Base-by-base conservation (phyloP, 2,797 vertebrate species). In the Balearica regulorum region DNA sequence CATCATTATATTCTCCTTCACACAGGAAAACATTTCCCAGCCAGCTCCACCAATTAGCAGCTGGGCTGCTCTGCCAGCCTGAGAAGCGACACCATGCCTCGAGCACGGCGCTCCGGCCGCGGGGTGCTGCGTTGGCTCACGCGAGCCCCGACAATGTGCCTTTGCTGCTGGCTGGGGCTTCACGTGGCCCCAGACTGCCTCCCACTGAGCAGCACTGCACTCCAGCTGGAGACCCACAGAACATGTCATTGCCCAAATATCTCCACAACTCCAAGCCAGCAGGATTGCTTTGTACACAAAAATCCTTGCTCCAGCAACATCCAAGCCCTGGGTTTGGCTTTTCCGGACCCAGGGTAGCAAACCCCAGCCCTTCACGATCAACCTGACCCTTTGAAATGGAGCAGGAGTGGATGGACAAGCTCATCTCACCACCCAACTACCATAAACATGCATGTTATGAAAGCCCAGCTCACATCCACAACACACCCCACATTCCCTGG, bases 381-480 rank as follows among this genome's bases (percentile, higher is more conserved):
- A 16, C 21, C 46, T 2, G 25, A 16, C 16, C 71, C 70, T 84
- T 14, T 20, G 69, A 33, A 85, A 49, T 0, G 18, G 39, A 19
- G 16, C 68, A 48, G 76, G 51, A 86, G 33, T 0, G 10, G n/a
- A 17, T 1, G 35, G 77, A 21, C 28, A 10, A 44, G 48, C 61
- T 49, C 48, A 9, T 2, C 24, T 11, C 10, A 0, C 24, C 54
- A 15, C 46, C n/a, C 75, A 9, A 0, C 16, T 19, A 11, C 69
- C 55, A 8, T 5, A 9, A n/a, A 22, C 4, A 0, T 13, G 51
- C 33, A 2, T 9, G 48, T 16, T 33, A 1, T 0, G n/a, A 5
- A 22, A 48, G 28, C 18, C 28, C 48, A 48, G 91, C 14, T 3
- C 35, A 3, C 31, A 8, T 4, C 71, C 28, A 31, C 1, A 3